These are phyloP conservation scores for Rhyacophila evoluta DNA, from an alignment of 2,888 invertebrate genomes.

Conservation along the genomic window DNA sequence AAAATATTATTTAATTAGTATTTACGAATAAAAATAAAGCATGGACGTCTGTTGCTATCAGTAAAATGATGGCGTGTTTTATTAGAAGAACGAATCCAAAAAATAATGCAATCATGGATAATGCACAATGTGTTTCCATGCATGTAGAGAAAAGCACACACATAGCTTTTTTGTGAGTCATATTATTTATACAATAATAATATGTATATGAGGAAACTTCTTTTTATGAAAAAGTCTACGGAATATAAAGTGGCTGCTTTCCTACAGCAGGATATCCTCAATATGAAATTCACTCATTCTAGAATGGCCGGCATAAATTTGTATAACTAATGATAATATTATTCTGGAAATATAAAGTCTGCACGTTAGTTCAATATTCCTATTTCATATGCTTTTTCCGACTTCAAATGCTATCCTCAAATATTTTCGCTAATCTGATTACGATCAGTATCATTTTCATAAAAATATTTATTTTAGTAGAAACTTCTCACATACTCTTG, in stretches of 20 bases:
- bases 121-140: neutral
- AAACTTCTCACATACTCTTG: too few species aligned
- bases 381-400: too few species aligned
- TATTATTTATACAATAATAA: slow-evolving; percentile 4
- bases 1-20: too few species aligned
- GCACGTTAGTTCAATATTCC: neutral
- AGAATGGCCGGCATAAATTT: neutral
- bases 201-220: neutral
- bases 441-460: too few species aligned
- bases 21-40: too few species aligned
- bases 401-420: too few species aligned
- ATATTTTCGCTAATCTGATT: too few species aligned
- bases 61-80: too few species aligned
- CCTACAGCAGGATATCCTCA: slow-evolving; percentile 8
- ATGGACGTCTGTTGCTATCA: too few species aligned
- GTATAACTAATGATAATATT: slow-evolving; percentile 22
- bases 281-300: slow-evolving; percentile 5
- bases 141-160: neutral
- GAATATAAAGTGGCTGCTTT: slow-evolving; percentile 18
- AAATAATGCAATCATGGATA: slow-evolving; percentile 25
- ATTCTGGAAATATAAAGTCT: neutral
- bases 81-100: neutral
- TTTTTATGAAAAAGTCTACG: neutral
- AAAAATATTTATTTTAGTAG: too few species aligned
- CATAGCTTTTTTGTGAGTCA: neutral